Conservation (phyloP, 2,113 vertebrate species). For the Cebus imitator region DNA sequence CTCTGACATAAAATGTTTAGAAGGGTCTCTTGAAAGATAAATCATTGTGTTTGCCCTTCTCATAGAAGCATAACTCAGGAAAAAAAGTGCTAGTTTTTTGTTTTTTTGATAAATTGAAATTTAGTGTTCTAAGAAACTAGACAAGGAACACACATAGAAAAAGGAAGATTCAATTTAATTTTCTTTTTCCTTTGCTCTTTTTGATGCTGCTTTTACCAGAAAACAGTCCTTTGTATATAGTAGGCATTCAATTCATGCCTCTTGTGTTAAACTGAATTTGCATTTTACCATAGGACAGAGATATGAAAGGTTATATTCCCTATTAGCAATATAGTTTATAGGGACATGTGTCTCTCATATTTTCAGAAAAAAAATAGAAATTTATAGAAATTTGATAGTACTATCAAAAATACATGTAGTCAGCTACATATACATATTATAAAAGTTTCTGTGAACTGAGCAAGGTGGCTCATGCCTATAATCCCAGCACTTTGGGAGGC, state of each 20-base stretch:
- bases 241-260: background rate
- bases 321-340: constrained; percentile 23
- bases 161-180: constrained; percentile 13
- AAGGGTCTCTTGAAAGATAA: constrained; percentile 43
- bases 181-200: constrained; percentile 48
- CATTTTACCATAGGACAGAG: constrained; percentile 32
- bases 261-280: constrained; percentile 19
- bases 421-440: background rate
- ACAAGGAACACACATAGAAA: background rate
- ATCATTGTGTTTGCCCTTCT: constrained; percentile 27
- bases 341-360: background rate
- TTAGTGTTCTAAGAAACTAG: constrained; percentile 10
- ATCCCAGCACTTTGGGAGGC: too few species aligned
- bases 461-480: too few species aligned
- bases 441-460: background rate
- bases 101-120: background rate
- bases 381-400: background rate
- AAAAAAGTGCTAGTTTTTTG: background rate
- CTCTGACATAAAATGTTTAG: constrained; percentile 29
- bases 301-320: background rate
- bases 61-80: constrained; percentile 29
- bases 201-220: constrained; percentile 42
- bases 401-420: background rate
- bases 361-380: background rate
- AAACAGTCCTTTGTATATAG: background rate